Conservation (phyloP, 1,140 invertebrate species). For the Cepaea nemoralis region DNA sequence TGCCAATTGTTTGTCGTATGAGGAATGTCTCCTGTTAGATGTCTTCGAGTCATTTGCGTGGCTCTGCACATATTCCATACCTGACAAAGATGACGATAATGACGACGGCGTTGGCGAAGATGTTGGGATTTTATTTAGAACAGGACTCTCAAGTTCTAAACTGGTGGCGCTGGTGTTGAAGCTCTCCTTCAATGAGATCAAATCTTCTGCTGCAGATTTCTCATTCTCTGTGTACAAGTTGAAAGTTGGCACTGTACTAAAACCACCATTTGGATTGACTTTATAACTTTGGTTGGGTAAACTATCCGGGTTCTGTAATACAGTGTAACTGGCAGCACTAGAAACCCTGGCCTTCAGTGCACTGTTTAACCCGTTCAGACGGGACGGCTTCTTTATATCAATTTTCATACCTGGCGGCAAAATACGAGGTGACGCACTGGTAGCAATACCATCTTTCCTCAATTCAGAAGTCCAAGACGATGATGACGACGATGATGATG, state of each 20-base stretch:
- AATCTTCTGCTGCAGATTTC: conserved; percentile 36
- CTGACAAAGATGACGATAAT: not conserved
- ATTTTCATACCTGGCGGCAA: conserved; percentile 38
- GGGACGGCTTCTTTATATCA: conserved; percentile 32
- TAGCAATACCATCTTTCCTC: not conserved
- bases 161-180: not conserved
- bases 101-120: not conserved
- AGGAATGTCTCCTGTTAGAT: conserved; percentile 15
- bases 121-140: not conserved
- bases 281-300: not conserved
- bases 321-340: not conserved
- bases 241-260: not conserved
- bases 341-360: not conserved
- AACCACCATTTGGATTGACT: not conserved
- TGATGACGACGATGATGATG: not conserved
- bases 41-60: not conserved
- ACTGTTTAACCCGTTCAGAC: conserved; percentile 7
- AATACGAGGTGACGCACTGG: conserved; percentile 24
- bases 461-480: conserved; percentile 18
- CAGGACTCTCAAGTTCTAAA: not conserved
- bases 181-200: conserved; percentile 37
- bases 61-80: not conserved
- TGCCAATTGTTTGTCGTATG: not conserved
- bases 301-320: conserved; percentile 16
- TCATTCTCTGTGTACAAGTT: conserved; percentile 32